These are phyloP conservation scores for Nysson spinosus DNA, from an alignment of 2,888 invertebrate genomes.

Conservation along the genomic window DNA sequence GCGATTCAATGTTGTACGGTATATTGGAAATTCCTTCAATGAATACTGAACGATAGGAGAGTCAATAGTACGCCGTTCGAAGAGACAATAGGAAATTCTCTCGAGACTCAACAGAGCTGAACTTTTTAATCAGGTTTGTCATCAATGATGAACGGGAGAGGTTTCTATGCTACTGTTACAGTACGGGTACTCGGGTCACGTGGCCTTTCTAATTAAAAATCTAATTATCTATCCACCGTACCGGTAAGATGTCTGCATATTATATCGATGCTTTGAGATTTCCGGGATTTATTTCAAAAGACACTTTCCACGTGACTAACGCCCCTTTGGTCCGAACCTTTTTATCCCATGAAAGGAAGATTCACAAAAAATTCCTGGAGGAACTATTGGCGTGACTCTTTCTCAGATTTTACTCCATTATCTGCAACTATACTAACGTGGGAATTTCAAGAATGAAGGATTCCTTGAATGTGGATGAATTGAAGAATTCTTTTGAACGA, in stretches of 20 bases:
- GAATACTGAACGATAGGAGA: conserved; percentile 41
- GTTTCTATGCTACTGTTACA: conserved; percentile 12
- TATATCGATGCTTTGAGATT: neutral
- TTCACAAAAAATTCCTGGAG: too few relatives aligned
- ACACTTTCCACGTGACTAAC: too few relatives aligned
- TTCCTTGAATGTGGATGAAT: too few relatives aligned
- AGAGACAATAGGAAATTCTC: conserved; percentile 47
- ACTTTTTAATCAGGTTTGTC: conserved; percentile 48
- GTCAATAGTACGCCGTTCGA: conserved; percentile 28
- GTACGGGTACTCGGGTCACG: conserved; percentile 27
- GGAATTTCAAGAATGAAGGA: too few relatives aligned
- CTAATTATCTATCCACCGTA: conserved; percentile 39
- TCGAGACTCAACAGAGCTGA: conserved; percentile 28
- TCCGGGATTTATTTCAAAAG: conserved; percentile 13
- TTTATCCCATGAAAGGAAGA: too few relatives aligned
- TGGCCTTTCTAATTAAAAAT: conserved; percentile 47
- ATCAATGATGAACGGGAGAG: conserved; percentile 25
- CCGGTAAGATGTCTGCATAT: conserved; percentile 1
- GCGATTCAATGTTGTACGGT: conserved; percentile 45
- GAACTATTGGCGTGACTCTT: too few relatives aligned
- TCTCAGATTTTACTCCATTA: too few relatives aligned
- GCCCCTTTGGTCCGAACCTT: too few relatives aligned
- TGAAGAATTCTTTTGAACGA: conserved; percentile 6
- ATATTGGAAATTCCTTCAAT: conserved; percentile 53
- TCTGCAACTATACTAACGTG: too few relatives aligned